These are phyloP conservation scores for Etheostoma nigrum DNA, from an alignment of 2,797 vertebrate genomes.

Conservation along the genomic window DNA sequence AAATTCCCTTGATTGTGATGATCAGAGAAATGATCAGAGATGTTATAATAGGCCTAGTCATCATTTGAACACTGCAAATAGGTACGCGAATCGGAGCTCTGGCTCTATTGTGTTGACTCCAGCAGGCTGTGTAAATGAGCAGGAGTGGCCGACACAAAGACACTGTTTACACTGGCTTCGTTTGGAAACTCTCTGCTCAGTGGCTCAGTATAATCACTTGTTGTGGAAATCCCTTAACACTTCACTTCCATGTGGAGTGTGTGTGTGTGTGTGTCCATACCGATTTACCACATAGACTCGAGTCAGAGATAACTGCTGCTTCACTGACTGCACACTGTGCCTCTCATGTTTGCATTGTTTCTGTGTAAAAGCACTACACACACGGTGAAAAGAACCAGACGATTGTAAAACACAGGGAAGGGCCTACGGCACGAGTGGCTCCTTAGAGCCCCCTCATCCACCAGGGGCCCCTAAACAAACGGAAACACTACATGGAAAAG, in stretches of 20 bases:
- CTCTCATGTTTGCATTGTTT: constrained; percentile 17
- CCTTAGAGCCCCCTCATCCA: background rate
- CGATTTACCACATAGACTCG: constrained; percentile 3
- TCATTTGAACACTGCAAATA: background rate
- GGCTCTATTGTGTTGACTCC: constrained; percentile 19
- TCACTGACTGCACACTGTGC: constrained; percentile 16
- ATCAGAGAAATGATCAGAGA: background rate
- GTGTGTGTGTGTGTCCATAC: background rate
- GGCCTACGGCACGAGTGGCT: background rate
- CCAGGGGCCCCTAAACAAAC: background rate
- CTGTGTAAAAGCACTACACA: constrained; percentile 9
- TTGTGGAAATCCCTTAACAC: constrained; percentile 49
- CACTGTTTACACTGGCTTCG: constrained; percentile 24
- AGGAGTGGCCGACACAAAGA: constrained; percentile 35
- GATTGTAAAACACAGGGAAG: background rate
- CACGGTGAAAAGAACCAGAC: background rate
- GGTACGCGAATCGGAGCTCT: background rate
- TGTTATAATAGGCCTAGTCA: background rate
- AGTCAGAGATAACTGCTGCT: constrained; percentile 32
- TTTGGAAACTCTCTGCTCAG: constrained; percentile 30
- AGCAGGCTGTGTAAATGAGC: constrained; percentile 11
- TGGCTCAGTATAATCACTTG: constrained; percentile 47
- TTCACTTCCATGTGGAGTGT: constrained; percentile 11
- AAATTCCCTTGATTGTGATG: background rate
- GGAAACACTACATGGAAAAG: background rate